Conservation (phyloP, 1,140 invertebrate genomes). For the Sycobia sp. region DNA sequence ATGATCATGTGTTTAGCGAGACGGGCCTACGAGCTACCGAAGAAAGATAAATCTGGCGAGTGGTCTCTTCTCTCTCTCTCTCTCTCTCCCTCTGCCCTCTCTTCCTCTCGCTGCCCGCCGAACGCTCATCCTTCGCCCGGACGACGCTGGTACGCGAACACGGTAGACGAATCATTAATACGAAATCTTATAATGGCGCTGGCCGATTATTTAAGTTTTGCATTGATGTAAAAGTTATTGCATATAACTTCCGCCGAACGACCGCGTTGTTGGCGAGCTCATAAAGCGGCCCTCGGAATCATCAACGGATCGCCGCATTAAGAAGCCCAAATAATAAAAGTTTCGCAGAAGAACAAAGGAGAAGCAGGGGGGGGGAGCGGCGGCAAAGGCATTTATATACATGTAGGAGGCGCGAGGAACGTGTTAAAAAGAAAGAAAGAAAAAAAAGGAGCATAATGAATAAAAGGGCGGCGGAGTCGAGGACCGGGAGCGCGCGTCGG, state of each 20-base stretch:
- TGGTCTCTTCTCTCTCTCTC: background rate
- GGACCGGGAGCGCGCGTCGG: too few relatives aligned
- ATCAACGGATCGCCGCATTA: background rate
- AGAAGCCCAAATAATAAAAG: constrained; percentile 30
- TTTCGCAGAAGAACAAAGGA: constrained; percentile 10
- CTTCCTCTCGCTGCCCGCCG: constrained; percentile 26
- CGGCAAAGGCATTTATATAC: too few relatives aligned
- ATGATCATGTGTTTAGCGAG: constrained; percentile 54
- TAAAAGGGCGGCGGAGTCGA: too few relatives aligned
- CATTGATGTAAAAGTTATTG: constrained; percentile 24
- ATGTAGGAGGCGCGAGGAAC: too few relatives aligned
- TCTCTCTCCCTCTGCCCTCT: background rate
- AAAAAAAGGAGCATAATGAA: background rate
- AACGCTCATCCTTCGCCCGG: too few relatives aligned
- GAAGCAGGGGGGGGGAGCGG: background rate
- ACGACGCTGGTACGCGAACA: constrained; percentile 47
- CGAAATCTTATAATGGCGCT: constrained; percentile 17
- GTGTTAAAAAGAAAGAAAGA: background rate
- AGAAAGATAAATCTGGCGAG: constrained; percentile 57
- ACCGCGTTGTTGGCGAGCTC: background rate
- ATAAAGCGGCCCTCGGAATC: background rate
- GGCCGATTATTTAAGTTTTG: constrained; percentile 27
- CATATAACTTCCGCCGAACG: constrained; percentile 7
- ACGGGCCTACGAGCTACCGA: constrained; percentile 57
- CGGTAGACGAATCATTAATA: constrained; percentile 23